phyloP scores from a whole-genome alignment of 2,888 invertebrate species.

The Crioceris asparagi region DNA sequence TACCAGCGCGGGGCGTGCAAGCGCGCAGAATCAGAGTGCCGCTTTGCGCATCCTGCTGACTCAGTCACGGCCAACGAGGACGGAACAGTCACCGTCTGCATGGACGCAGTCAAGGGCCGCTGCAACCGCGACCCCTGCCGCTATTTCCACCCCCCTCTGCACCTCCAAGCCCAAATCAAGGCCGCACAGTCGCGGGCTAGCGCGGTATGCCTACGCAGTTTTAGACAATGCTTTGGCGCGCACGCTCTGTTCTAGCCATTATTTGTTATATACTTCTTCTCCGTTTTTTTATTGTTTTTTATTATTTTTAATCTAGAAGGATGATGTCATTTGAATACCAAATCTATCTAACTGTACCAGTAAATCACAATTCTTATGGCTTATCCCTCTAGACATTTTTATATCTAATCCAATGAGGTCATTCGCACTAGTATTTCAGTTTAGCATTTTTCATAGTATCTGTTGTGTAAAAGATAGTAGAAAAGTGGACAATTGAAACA shows the following conservation, averaged over 20 bases:
- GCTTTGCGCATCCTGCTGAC: slow-evolving; percentile 97
- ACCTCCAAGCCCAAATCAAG: slow-evolving; percentile 99
- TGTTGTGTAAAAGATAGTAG: too few relatives aligned
- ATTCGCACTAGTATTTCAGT: too few relatives aligned
- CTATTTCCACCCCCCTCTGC: slow-evolving; percentile 99
- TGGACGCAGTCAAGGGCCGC: slow-evolving; percentile 98
- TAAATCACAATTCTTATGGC: too few relatives aligned
- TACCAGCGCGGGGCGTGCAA: slow-evolving; percentile 98
- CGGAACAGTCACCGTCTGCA: slow-evolving; percentile 99
- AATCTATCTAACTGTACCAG: too few relatives aligned
- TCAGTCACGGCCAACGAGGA: slow-evolving; percentile 94
- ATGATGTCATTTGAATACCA: not conserved
- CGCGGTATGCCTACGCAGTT: slow-evolving; percentile 71
- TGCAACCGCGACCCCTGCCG: slow-evolving; percentile 99
- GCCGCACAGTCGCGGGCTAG: slow-evolving; percentile 89
- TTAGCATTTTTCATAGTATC: too few relatives aligned
- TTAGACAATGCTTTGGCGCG: too few relatives aligned
- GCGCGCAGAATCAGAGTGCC: slow-evolving; percentile 95
- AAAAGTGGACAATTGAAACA: too few relatives aligned
- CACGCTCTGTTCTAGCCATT: slow-evolving; percentile 34
- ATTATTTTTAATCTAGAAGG: not conserved
- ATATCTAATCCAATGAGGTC: too few relatives aligned
- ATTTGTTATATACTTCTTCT: slow-evolving; percentile 20
- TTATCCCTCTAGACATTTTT: too few relatives aligned
- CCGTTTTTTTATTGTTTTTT: slow-evolving; percentile 12